These are phyloP conservation scores for Erynnis tages DNA, from an alignment of 2,888 invertebrate genomes.

Conservation along the genomic window DNA sequence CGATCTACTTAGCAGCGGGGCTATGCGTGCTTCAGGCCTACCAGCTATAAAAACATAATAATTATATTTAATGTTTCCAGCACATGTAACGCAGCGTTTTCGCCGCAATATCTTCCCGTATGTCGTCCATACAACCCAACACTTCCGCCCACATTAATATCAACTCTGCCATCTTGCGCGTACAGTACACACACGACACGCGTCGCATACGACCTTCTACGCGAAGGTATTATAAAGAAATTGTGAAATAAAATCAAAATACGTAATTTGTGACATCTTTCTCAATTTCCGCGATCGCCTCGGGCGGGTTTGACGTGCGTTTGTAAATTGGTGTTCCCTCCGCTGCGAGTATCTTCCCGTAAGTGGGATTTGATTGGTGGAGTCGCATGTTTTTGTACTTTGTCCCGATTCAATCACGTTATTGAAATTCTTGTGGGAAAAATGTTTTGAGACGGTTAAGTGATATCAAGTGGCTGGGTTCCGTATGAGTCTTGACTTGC, in stretches of 20 bases:
- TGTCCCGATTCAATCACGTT: constrained; percentile 25
- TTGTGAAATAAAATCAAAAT: constrained; percentile 78
- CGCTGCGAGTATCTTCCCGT: constrained; percentile 38
- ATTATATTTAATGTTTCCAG: not conserved
- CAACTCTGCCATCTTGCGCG: constrained; percentile 6
- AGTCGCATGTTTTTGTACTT: constrained; percentile 21
- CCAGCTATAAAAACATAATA: too few relatives aligned
- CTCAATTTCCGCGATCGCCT: constrained; percentile 57
- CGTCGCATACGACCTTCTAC: constrained; percentile 33
- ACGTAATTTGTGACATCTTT: constrained; percentile 64
- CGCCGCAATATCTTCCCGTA: constrained; percentile 34
- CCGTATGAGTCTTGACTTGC: too few relatives aligned
- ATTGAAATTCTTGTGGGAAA: constrained; percentile 7
- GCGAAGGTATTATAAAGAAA: constrained; percentile 59
- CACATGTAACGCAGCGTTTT: not conserved
- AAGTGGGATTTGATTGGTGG: constrained; percentile 59
- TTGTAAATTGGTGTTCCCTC: constrained; percentile 51
- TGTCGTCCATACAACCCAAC: constrained; percentile 39
- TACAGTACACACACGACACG: not conserved
- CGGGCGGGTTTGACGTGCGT: constrained; percentile 36
- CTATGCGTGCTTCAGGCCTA: too few relatives aligned
- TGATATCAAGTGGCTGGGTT: too few relatives aligned
- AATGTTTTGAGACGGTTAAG: too few relatives aligned
- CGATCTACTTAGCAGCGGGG: too few relatives aligned
- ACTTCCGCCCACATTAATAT: not conserved